Base-by-base conservation (phyloP, 2,113 vertebrate genomes). In the Pseudopipra pipra region DNA sequence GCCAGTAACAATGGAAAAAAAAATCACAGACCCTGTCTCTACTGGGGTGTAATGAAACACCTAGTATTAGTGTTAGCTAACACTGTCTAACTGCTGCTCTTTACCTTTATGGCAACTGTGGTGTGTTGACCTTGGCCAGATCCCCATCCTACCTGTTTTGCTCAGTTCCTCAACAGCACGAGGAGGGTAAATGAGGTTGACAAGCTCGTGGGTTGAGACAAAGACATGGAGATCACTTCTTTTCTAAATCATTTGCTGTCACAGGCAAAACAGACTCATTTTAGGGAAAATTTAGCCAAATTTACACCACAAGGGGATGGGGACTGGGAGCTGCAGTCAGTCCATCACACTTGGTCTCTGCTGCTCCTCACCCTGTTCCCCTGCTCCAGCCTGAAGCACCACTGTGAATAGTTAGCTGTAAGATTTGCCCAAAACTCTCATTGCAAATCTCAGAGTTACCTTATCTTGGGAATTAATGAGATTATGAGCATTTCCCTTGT, bases 241-340 rank as follows among this genome's bases (percentile, higher is more conserved):
- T 56, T 39, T 39, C 8, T 43, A 49, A 33, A n/a, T 49, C 15
- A 35, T 12, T 52, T 91, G 33, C 24, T 6, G 5, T 41, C 43
- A 35, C 3, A 30, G 44, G 39, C 4, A 46, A 76, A 83, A 23
- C 11, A 67, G 35, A 41, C 43, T 51, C 11, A n/a, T 19, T 6
- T 37, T 65, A 33, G 10, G 19, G 12, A 37, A 70, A 80, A 85
- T 68, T 25, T 39, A 30, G 23, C 5, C 33, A 54, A 14, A 44
- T 44, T 67, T 56, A 21, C 9, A 24, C 3, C 4, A 5, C 20
- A 35, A 7, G 13, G 18, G 8, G 0, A 10, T 37, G 12, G 27
- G 8, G 31, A 6, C 39, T 4, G 6, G 5, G 19, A 3, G 2
- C 24, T 90, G n/a, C 1, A 4, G 28, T 62, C 47, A 58, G 5